Conservation (phyloP, 2,113 vertebrate species). For the Xiphophorus maculatus region DNA sequence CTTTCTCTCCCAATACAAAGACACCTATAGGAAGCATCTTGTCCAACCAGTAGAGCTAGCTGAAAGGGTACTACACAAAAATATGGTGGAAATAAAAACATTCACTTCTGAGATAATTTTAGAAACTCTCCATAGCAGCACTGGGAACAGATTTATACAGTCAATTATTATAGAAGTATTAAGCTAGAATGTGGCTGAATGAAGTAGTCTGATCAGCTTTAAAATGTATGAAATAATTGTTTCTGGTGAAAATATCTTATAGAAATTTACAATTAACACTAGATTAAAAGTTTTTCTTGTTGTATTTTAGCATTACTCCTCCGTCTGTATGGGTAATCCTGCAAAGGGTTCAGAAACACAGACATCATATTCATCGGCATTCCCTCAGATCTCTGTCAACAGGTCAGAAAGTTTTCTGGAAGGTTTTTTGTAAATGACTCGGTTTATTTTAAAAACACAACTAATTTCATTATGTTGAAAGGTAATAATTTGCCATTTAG, state of each 20-base stretch:
- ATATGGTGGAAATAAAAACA: neutral
- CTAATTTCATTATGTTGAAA: no score
- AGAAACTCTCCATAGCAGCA: neutral
- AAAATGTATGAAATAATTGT: no score
- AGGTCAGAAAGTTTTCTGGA: constrained; percentile 39
- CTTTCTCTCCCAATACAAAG: constrained; percentile 38
- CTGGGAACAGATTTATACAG: neutral
- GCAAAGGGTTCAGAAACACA: constrained; percentile 36
- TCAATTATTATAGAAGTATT: no score
- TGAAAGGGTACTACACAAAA: constrained; percentile 44
- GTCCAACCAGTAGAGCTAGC: constrained; percentile 13
- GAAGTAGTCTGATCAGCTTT: no score
- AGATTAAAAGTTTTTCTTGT: neutral
- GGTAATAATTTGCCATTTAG: neutral
- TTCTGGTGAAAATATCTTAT: no score
- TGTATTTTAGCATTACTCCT: constrained; percentile 29
- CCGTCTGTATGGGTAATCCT: constrained; percentile 52
- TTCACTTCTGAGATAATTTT: neutral
- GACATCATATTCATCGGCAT: constrained; percentile 45
- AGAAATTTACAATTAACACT: no score
- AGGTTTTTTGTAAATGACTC: neutral
- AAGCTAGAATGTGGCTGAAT: no score
- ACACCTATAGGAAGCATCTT: constrained; percentile 41
- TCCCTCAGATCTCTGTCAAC: constrained; percentile 5
- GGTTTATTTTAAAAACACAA: neutral